Base-by-base conservation (phyloP, 2,797 vertebrate species). In the Chelon labrosus region DNA sequence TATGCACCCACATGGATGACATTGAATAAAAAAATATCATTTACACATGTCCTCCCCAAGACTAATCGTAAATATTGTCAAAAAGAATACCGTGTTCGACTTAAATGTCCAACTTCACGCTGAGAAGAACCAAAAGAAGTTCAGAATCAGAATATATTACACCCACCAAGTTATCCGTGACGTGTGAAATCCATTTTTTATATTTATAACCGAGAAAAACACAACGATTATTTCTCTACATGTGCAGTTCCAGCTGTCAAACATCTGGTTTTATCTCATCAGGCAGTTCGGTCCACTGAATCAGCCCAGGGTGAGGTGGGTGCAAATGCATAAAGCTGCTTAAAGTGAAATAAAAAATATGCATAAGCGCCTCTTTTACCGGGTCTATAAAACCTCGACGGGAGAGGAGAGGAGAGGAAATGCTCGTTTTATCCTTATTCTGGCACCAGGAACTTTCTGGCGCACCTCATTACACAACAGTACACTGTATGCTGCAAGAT, bases 311-410 rank as follows among this genome's bases (percentile, higher is more conserved):
- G 25, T 46, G 10, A 44, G 22, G 25, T 35, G 41, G 13, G 44
- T 57, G 46, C 52, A 63, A 20, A 57, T 51, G 10, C 52, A 58
- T 52, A 62, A 73, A 70, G 41, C 10, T 46, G 52, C 41, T 63
- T 35, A 19, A 10, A 49, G 41, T 61, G 19, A 0, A 53, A 69
- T 55, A 46, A 44, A 64, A 31, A 67, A 62, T 62, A 46, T 41
- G 12, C 51, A 19, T 19, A 53, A 69, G 13, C 37, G 51, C n/a
- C 37, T 58, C 35, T 16, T 59, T 14, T 31, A 55, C 41, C 11
- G 37, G 42, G 7, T 72, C 7, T 70, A 66, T 59, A 46, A 14
- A 39, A 22, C 22, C 22, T 22, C 22, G 14, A 47, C 27, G 38
- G n/a, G n/a, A n/a, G n/a, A n/a, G 1, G 37, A 42, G 65, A 39